phyloP scores from a whole-genome alignment of 2,113 vertebrate genomes.

The Chionis minor region DNA sequence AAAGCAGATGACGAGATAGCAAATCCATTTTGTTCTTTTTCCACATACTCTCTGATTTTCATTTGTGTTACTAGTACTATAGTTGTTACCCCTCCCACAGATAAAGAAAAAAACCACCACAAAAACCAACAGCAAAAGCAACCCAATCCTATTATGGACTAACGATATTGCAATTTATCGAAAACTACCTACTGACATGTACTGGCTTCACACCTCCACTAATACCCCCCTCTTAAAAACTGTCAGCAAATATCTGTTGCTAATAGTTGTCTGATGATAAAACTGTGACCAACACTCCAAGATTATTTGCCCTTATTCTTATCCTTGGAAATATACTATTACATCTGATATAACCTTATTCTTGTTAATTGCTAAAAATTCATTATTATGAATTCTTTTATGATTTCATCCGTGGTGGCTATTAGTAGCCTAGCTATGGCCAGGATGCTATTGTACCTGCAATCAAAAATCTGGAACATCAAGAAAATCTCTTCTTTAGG shows the following conservation, averaged over 20 bases:
- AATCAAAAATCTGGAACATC: not conserved
- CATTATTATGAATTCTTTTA: not conserved
- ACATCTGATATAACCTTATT: not conserved
- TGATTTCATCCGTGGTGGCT: not conserved
- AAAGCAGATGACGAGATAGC: not conserved
- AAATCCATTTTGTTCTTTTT: not conserved
- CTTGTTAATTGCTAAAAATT: not conserved
- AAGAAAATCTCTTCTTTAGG: not conserved
- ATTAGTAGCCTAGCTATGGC: not conserved
- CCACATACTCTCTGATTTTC: not conserved
- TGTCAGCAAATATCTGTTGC: not conserved
- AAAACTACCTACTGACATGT: not conserved
- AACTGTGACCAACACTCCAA: not conserved
- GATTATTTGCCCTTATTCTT: not conserved
- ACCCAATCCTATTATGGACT: not conserved
- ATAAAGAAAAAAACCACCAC: not conserved
- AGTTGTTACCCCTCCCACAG: not conserved
- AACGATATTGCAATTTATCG: not conserved
- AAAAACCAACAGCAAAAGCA: not conserved
- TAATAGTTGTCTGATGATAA: not conserved
- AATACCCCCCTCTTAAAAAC: not conserved
- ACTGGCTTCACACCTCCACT: not conserved
- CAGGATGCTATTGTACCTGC: not conserved
- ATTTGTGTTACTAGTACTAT: not conserved
- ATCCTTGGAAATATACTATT: not conserved